Percentiles rank a stretch among this genome's conserved stretches.
Conservation (phyloP, 2,888 invertebrate genomes). For the Nymphalis urticae region DNA sequence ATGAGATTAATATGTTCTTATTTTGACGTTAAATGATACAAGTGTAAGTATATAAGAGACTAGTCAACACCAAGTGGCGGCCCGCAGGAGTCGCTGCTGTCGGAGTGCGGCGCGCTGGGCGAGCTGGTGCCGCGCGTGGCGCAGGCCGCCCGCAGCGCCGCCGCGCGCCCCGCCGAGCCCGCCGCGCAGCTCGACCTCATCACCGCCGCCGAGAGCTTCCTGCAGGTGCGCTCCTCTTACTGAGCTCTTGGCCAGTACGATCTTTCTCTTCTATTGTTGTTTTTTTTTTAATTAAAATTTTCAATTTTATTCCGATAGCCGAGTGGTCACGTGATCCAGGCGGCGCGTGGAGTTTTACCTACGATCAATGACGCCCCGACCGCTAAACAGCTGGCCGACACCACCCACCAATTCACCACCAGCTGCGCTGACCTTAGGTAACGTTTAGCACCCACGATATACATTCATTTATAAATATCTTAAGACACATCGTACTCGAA, state of each 20-base stretch:
- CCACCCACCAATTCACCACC: constrained; percentile 85
- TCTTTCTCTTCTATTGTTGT: too few species aligned
- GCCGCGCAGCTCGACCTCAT: constrained; percentile 90
- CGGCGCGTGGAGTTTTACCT: constrained; percentile 90
- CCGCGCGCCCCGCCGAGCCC: constrained; percentile 86
- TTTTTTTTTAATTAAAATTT: too few species aligned
- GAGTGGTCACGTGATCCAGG: constrained; percentile 49
- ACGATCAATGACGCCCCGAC: constrained; percentile 90
- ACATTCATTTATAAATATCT: too few species aligned
- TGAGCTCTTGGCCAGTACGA: too few species aligned
- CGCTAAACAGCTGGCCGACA: constrained; percentile 87
- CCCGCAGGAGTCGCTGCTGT: constrained; percentile 85
- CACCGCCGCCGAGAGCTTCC: constrained; percentile 90
- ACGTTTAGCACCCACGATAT: too few species aligned
- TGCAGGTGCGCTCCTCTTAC: constrained; percentile 80
- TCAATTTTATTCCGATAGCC: constrained; percentile 18
- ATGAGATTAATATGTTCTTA: too few species aligned
- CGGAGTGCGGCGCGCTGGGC: constrained; percentile 87
- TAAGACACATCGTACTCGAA: too few species aligned
- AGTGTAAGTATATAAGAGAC: too few species aligned
- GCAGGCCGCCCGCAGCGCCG: constrained; percentile 88
- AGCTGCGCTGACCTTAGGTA: constrained; percentile 85
- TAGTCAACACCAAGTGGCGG: too few species aligned
- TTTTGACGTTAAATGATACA: too few species aligned
- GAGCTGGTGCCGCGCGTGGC: constrained; percentile 91